Evolutionary conservation across 2,797 vertebrate genomes (phyloP), one percentile per base, ranked within the genome.

Genomic region (Sebastes umbrosus): DNA sequence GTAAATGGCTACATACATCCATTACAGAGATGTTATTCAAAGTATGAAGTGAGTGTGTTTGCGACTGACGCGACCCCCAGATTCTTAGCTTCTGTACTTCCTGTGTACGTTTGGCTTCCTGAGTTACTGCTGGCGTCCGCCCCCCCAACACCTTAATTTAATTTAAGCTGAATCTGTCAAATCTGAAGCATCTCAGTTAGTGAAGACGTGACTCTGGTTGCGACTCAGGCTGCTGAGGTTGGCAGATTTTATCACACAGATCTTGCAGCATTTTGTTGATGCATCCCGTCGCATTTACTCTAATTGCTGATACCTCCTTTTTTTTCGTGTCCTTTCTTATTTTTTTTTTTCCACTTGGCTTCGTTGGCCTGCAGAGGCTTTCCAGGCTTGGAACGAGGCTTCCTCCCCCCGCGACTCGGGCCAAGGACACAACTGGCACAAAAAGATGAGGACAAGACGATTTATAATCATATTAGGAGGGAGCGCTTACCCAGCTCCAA

Each of bases 381-480:
- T 82, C 76, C 65, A 75, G 64, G 8, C 64, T 84, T 75, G 67
- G 72, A 79, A 5, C 3, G 3, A 73, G 57, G 64, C 57, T 69
- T 46, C 67, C 39, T 58, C 69, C 77, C 31, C 18, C 25, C 11
- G 22, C 6, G 20, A 57, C 67, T 74, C 11, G 1, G 68, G 63
- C 83, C 86, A 85, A 89, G 85, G 86, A 85, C 80, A 68, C 73
- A 24, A 71, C 70, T 77, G 83, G 79, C 62, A 73, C 36, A 39
- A 66, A 79, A 87, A 77, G 71, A 88, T 18, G 73, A 68, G 76
- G 71, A 82, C 79, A 81, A 83, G 86, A 79, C 29, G 3, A 83
- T 84, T 82, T 86, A 79, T 92, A 92, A 89, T 88, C 80, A 80
- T 76, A 86, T 93, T 90, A 88, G 81, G 39, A 79, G 52, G 52